A percentile compares a stretch with the other conserved stretches of the same genome.
These are phyloP conservation scores for Garra rufa DNA, from an alignment of 2,113 vertebrate species.

Conservation along the genomic window DNA sequence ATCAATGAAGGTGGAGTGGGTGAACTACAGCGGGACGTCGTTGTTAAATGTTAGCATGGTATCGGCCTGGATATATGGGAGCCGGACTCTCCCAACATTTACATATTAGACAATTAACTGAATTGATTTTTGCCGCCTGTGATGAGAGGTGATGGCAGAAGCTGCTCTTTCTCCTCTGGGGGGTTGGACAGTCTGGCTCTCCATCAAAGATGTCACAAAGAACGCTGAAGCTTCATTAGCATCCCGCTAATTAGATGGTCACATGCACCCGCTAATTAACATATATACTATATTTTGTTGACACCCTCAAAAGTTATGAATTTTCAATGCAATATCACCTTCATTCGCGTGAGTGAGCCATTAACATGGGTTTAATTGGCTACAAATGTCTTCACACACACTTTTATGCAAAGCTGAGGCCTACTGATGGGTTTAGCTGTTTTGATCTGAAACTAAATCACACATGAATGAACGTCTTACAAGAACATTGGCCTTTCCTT, in stretches of 20 bases:
- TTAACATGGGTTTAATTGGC: conserved; percentile 35
- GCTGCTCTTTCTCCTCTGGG: conserved; percentile 60
- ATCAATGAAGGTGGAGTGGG: conserved; percentile 47
- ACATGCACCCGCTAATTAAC: conserved; percentile 74
- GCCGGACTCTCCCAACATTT: conserved; percentile 72
- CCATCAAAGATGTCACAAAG: conserved; percentile 73
- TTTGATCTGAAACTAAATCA: conserved; percentile 13
- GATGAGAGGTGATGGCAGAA: conserved; percentile 57
- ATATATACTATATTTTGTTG: conserved; percentile 70
- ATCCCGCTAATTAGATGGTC: conserved; percentile 79
- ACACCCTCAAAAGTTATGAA: conserved; percentile 43
- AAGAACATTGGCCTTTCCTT: conserved; percentile 4
- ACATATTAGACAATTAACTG: conserved; percentile 80
- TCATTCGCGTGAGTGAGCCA: conserved; percentile 34
- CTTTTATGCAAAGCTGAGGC: not conserved
- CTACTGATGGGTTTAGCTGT: conserved; percentile 8
- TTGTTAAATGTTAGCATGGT: conserved; percentile 14
- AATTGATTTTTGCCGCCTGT: conserved; percentile 73
- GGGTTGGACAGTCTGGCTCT: conserved; percentile 63
- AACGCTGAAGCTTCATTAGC: conserved; percentile 74
- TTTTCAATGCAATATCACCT: conserved; percentile 46
- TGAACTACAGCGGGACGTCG: conserved; percentile 16
- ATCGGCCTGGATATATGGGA: conserved; percentile 51
- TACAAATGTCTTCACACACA: conserved; percentile 19
- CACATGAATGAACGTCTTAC: not conserved